Conservation (phyloP, 1,140 invertebrate genomes). For the Proctacanthus coquilletti region DNA sequence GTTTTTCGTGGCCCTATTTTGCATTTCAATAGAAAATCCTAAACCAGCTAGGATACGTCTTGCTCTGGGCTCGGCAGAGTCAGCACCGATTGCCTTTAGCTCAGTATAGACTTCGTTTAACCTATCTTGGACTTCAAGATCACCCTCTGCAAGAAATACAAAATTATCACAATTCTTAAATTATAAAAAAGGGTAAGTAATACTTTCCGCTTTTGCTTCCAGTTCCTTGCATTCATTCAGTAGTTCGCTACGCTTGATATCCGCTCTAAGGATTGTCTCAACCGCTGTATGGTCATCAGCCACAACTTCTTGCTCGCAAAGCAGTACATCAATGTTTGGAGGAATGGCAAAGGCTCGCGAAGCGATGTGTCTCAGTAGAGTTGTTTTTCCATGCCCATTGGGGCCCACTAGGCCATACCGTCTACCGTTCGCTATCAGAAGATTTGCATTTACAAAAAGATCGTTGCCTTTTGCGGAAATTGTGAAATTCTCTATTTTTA, state of each 20-base stretch:
- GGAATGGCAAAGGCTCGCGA: conserved; percentile 82
- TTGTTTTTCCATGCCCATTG: conserved; percentile 99
- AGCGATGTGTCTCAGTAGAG: conserved; percentile 83
- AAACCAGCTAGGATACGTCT: conserved; percentile 91
- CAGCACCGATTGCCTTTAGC: conserved; percentile 87
- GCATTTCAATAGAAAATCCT: conserved; percentile 90
- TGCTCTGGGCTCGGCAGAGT: conserved; percentile 90
- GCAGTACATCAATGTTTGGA: conserved; percentile 89
- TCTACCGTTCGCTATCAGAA: conserved; percentile 84
- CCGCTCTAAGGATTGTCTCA: conserved; percentile 81
- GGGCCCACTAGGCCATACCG: conserved; percentile 97
- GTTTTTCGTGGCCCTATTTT: conserved; percentile 82
- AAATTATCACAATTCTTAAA: not conserved
- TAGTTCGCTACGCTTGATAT: conserved; percentile 71
- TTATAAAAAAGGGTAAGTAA: not conserved
- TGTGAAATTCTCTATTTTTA: conserved; percentile 97
- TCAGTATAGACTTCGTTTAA: conserved; percentile 92
- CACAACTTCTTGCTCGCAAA: conserved; percentile 97
- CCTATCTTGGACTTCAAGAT: conserved; percentile 53
- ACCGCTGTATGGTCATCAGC: conserved; percentile 86
- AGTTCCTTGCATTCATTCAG: conserved; percentile 72
- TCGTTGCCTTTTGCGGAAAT: conserved; percentile 96
- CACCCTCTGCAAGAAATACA: conserved; percentile 25
- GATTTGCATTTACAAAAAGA: conserved; percentile 90
- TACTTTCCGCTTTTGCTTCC: conserved; percentile 45